Base-by-base conservation (phyloP, 2,888 invertebrate genomes). In the Strigamia transsilvanica region DNA sequence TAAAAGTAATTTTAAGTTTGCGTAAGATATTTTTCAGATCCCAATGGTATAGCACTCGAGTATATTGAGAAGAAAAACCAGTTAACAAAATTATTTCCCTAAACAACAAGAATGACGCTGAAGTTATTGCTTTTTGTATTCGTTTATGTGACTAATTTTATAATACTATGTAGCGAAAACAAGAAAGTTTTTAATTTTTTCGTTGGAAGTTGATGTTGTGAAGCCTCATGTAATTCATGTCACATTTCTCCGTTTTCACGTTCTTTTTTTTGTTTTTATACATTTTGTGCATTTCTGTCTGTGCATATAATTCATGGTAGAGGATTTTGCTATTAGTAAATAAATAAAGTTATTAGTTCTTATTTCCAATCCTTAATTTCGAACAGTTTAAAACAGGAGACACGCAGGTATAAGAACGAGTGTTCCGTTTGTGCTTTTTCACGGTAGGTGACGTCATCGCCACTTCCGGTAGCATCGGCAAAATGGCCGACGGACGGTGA, bases 151-250 rank as follows among this genome's bases (percentile, higher is more conserved):
- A 46, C 12, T 46, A 46, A 46, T 46, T 46, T 46, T 46, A 46
- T 46, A 46, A 34, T 46, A 46, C 12, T 46, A 46, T 46, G 46
- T 46, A 46, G 46, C 46, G 46, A 46, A 46, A 46, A 46, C 13
- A 46, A 15, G 12, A 46, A 10, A 46, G 46, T 46, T 46, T 46
- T 46, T 46, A 46, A 46, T 46, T 46, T 46, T 46, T 46, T 46
- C 46, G 46, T 46, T 46, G 46, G 46, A 46, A 46, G 46, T 46
- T 46, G 46, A 46, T 46, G 46, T 46, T 46, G 46, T 46, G 46
- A 10, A 46, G 46, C 46, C 46, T 46, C 46, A 46, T 46, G 46
- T 46, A 46, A 46, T 46, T 46, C 46, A 46, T 46, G 46, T 46
- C 46, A 46, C 46, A 46, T 46, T 46, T 46, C 46, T 46, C 46